These are phyloP conservation scores for Patiria miniata DNA, from an alignment of 35 echinoderm and acorn worm species.

Conservation along the genomic window DNA sequence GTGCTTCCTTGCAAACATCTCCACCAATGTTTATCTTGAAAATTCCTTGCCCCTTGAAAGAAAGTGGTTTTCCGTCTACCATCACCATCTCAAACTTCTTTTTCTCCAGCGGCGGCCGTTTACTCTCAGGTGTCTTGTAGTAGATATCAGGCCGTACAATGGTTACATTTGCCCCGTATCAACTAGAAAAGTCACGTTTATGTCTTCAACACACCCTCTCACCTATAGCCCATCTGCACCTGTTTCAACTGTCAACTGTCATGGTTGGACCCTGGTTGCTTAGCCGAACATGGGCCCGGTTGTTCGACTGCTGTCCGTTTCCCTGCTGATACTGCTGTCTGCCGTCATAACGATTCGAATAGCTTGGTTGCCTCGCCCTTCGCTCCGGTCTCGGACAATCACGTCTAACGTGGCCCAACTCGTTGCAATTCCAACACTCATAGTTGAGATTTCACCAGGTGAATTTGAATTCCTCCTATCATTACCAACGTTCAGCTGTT, in stretches of 20 bases:
- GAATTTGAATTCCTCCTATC: background rate
- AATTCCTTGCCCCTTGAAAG: background rate
- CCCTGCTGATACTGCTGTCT: background rate
- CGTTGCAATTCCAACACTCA: background rate
- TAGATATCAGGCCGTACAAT: background rate
- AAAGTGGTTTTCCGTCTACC: too few relatives aligned
- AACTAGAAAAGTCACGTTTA: too few relatives aligned
- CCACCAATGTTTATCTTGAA: background rate
- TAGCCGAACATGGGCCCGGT: background rate
- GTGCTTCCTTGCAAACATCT: background rate
- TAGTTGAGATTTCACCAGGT: too few relatives aligned
- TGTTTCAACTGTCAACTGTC: too few relatives aligned
- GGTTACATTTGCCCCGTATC: too few relatives aligned
- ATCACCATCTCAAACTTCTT: background rate
- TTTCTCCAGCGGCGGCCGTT: background rate
- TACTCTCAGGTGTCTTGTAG: background rate
- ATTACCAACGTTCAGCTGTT: background rate
- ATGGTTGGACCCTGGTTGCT: background rate
- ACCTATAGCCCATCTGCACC: too few relatives aligned
- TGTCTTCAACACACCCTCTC: too few relatives aligned
- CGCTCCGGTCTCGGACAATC: background rate
- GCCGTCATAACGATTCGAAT: background rate
- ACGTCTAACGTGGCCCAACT: background rate
- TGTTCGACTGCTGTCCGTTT: background rate
- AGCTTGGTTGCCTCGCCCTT: background rate